Conservation (phyloP, 1,140 invertebrate genomes). For the Sesamia nonagrioides region DNA sequence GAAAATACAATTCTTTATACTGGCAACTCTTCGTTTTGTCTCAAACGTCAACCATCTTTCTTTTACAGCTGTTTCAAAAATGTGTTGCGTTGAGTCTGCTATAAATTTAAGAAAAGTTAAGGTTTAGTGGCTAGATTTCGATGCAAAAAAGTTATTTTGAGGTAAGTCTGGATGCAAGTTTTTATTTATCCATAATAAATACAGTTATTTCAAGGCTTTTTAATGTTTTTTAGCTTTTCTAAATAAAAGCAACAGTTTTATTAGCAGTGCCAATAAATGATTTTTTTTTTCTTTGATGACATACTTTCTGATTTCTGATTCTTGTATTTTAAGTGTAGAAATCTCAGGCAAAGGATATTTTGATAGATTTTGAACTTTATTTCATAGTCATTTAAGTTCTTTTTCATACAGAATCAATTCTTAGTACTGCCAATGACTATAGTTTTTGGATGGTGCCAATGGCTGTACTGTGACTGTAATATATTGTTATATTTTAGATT, state of each 20-base stretch:
- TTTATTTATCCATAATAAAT: no score
- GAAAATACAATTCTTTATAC: conserved; percentile 25
- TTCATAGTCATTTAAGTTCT: conserved; percentile 4
- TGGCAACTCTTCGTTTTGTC: conserved; percentile 34
- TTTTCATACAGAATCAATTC: conserved; percentile 9
- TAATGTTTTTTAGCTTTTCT: not conserved
- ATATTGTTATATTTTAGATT: no score
- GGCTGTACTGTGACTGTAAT: conserved; percentile 19
- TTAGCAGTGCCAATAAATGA: conserved; percentile 20
- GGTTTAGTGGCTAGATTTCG: conserved; percentile 21
- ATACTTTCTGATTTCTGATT: not conserved
- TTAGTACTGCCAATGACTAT: conserved; percentile 37
- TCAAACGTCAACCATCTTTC: conserved; percentile 43
- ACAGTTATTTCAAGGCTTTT: no score
- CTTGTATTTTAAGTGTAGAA: not conserved
- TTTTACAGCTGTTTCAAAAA: conserved; percentile 36
- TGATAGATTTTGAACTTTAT: conserved; percentile 6
- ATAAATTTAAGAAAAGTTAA: conserved; percentile 20
- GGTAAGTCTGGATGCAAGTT: conserved; percentile 29
- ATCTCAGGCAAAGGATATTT: conserved; percentile 24
- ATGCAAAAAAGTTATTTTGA: conserved; percentile 27
- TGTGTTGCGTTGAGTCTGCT: conserved; percentile 24
- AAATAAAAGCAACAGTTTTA: not conserved
- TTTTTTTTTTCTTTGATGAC: conserved; percentile 16
- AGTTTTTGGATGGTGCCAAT: conserved; percentile 20